These are phyloP conservation scores for Enteromius mattozi DNA, from an alignment of 2,797 vertebrate genomes.

Conservation along the genomic window DNA sequence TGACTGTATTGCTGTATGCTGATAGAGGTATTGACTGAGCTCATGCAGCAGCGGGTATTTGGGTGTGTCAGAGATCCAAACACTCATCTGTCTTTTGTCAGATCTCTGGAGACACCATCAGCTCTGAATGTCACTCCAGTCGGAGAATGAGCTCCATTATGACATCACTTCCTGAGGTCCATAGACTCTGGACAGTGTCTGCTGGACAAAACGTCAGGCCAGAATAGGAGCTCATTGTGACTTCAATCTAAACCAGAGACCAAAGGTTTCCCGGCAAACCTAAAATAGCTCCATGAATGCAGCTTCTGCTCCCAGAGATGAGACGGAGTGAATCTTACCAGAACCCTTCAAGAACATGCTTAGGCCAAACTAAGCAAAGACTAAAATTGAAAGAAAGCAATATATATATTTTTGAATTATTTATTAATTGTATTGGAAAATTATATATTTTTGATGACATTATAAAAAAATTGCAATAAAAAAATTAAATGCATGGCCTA, in stretches of 20 bases:
- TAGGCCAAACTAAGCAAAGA: too few species aligned
- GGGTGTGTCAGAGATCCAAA: background rate
- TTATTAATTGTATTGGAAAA: background rate
- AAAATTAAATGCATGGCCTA: background rate
- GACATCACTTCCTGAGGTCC: slow-evolving; percentile 63
- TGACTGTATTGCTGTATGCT: background rate
- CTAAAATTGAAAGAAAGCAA: background rate
- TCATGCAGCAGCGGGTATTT: background rate
- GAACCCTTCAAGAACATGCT: background rate
- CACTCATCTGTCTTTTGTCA: slow-evolving; percentile 40
- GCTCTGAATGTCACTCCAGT: slow-evolving; percentile 54
- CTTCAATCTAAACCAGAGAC: slow-evolving; percentile 3
- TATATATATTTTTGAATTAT: background rate
- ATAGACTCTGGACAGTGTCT: slow-evolving; percentile 59
- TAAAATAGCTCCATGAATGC: background rate
- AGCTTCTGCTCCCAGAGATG: background rate
- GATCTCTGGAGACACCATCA: slow-evolving; percentile 46
- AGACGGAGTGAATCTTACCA: background rate
- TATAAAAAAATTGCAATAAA: background rate
- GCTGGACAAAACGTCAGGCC: slow-evolving; percentile 41
- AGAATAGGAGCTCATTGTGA: slow-evolving; percentile 32
- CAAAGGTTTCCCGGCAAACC: background rate
- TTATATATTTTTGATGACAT: background rate
- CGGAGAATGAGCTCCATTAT: slow-evolving; percentile 60
- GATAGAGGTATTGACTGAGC: too few species aligned